Evolutionary conservation across 2,888 invertebrate species (phyloP).

Genomic region (Acanthosepion pharaonis): DNA sequence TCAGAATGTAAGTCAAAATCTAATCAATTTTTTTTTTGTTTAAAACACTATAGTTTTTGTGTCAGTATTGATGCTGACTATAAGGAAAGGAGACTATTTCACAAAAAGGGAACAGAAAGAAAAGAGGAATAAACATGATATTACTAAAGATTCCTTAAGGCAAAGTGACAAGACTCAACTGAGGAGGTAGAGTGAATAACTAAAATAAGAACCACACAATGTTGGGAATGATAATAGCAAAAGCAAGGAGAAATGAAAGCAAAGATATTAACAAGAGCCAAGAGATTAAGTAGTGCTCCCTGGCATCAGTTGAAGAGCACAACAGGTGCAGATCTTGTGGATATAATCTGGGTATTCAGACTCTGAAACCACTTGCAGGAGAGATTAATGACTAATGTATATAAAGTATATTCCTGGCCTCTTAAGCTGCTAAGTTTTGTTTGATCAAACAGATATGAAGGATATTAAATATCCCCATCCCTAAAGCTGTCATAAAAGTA

Average conservation of each 20-base stretch:
- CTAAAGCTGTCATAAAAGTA: too few species aligned
- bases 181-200: neutral
- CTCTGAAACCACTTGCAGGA: neutral
- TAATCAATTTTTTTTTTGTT: too few species aligned
- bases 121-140: neutral
- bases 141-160: neutral
- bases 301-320: conserved; percentile 2
- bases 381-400: neutral
- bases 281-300: neutral
- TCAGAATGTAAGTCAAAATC: too few species aligned
- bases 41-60: too few species aligned
- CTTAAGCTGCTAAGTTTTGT: neutral
- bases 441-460: neutral
- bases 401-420: neutral
- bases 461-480: neutral
- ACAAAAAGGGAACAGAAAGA: too few species aligned
- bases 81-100: too few species aligned
- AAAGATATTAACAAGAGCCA: neutral
- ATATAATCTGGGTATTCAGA: neutral
- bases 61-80: too few species aligned
- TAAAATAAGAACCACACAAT: neutral
- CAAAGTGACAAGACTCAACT: neutral
- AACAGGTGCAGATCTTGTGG: neutral
- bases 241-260: neutral
- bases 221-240: neutral